Conservation (phyloP, 2,113 vertebrate genomes). For the Actenoides lindsayi region DNA sequence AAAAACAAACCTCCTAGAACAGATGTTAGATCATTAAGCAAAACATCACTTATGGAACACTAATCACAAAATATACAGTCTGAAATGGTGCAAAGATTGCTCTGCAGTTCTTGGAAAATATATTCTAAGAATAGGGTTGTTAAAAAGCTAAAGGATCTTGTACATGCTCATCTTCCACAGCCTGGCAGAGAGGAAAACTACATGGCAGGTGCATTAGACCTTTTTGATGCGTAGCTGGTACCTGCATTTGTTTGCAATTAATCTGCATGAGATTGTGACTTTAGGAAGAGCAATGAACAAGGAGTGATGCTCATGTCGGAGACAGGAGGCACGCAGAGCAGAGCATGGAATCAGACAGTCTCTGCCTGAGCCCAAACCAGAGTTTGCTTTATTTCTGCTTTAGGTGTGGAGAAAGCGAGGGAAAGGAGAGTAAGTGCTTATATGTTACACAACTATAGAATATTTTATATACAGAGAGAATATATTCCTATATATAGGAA, state of each 20-base stretch:
- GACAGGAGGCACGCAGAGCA: background rate
- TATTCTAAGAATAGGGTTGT: constrained; percentile 27
- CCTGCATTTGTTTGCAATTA: background rate
- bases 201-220: constrained; percentile 16
- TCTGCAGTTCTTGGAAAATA: constrained; percentile 20
- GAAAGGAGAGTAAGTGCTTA: background rate
- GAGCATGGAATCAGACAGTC: background rate
- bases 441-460: fast-evolving
- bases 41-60: constrained; percentile 64
- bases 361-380: background rate
- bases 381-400: background rate
- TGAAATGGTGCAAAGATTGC: constrained; percentile 22
- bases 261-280: constrained; percentile 24
- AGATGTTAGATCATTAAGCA: constrained; percentile 74
- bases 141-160: background rate
- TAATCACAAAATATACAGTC: constrained; percentile 71
- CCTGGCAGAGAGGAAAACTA: background rate
- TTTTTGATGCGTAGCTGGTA: background rate
- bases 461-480: background rate
- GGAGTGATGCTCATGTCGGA: background rate
- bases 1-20: constrained; percentile 70
- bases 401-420: background rate
- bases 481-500: background rate
- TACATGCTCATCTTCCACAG: background rate
- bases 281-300: background rate